A percentile compares a stretch with the other conserved stretches of the same genome.
These are phyloP conservation scores for Cremastobaeus sp. DNA, from an alignment of 2,888 invertebrate genomes.

Conservation along the genomic window DNA sequence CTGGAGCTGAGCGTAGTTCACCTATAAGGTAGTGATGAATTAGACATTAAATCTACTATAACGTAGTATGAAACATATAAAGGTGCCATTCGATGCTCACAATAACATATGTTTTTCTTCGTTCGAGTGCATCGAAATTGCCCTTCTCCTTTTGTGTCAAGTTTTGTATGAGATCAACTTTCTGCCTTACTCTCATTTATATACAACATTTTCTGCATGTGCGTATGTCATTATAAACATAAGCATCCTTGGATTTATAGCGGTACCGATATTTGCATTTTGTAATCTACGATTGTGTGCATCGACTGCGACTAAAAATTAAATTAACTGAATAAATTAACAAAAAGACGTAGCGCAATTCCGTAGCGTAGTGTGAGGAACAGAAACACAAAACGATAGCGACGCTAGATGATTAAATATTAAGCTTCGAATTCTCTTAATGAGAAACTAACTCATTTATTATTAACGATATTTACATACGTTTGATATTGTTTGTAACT, in stretches of 20 bases:
- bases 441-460: constrained; percentile 72
- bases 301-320: constrained; percentile 28
- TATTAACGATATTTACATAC: constrained; percentile 76
- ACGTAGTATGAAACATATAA: constrained; percentile 65
- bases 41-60: constrained; percentile 66
- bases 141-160: not conserved
- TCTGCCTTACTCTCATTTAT: not conserved
- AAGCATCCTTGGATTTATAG: no score
- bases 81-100: constrained; percentile 69
- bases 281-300: no score
- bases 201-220: not conserved
- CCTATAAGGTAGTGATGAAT: constrained; percentile 75
- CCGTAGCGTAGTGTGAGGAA: constrained; percentile 71
- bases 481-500: constrained; percentile 77
- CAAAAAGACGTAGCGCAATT: constrained; percentile 54
- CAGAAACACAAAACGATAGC: constrained; percentile 67
- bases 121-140: no score
- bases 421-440: constrained; percentile 75
- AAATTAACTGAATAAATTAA: constrained; percentile 14
- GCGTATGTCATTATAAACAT: no score
- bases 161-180: not conserved
- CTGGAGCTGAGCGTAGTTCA: constrained; percentile 65
- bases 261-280: no score
- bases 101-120: not conserved
- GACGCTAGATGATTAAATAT: constrained; percentile 75